Evolutionary conservation across 2,888 invertebrate species (phyloP).

Genomic region (Drosophila eohydei): DNA sequence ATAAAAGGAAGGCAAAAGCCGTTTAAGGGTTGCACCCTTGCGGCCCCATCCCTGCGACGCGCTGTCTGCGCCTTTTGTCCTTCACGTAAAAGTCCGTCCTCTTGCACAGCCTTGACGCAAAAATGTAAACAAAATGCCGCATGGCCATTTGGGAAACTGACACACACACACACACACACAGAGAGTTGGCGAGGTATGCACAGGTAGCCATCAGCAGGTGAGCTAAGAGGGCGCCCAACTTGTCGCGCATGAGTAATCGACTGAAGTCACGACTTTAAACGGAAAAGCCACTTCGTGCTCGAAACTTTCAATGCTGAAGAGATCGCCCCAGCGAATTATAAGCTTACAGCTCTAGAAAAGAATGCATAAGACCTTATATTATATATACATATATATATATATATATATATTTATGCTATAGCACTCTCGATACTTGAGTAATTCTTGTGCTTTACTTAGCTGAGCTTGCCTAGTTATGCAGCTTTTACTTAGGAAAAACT

Average conservation of each 20-base stretch:
- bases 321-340: neutral
- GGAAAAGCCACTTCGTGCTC: conserved; percentile 6
- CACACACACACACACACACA: conserved; percentile 25
- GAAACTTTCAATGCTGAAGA: conserved; percentile 1
- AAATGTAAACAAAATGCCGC: conserved; percentile 74
- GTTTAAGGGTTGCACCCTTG: conserved; percentile 46
- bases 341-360: neutral
- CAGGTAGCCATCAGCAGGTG: conserved; percentile 19
- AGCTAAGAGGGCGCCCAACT: conserved; percentile 20
- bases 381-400: neutral
- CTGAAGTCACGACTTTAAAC: conserved; percentile 67
- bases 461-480: too few relatives aligned
- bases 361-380: neutral
- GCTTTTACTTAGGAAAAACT: too few relatives aligned
- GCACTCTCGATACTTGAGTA: neutral
- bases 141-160: conserved; percentile 51
- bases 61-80: conserved; percentile 22
- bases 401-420: too few relatives aligned
- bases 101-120: conserved; percentile 54
- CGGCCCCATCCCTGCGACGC: neutral
- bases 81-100: conserved; percentile 29
- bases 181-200: neutral
- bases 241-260: conserved; percentile 72
- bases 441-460: neutral
- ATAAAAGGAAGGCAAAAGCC: conserved; percentile 24